phyloP scores from a whole-genome alignment of 2,888 invertebrate species.

The Rotaria macrura region DNA sequence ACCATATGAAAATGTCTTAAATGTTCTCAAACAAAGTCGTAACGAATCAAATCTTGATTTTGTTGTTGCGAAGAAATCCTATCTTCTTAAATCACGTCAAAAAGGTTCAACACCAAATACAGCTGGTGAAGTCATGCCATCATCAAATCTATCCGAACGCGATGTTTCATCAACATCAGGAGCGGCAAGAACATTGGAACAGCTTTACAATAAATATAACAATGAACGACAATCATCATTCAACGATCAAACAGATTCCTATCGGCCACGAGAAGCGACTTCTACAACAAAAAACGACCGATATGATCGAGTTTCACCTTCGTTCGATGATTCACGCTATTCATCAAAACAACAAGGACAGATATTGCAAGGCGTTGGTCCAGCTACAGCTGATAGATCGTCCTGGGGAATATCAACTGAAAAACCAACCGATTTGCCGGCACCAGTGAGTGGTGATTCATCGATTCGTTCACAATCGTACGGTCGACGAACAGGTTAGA shows the following conservation, averaged over 20 bases:
- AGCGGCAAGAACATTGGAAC: not conserved
- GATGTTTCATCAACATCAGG: not conserved
- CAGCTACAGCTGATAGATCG: not conserved
- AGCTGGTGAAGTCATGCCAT: not conserved
- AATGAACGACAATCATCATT: not conserved
- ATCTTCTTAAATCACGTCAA: not conserved
- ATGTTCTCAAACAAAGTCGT: not conserved
- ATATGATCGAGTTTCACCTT: not conserved
- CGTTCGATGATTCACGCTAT: not conserved
- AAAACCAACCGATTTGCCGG: not conserved
- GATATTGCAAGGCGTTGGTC: conserved; percentile 1
- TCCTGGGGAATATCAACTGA: not conserved
- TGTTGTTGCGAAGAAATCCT: not conserved
- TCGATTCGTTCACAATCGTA: not conserved
- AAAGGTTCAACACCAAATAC: not conserved
- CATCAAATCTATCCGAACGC: not conserved
- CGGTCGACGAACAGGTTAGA: not conserved
- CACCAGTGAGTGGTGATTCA: not conserved
- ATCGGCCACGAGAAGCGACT: not conserved
- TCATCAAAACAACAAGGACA: not conserved
- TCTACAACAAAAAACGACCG: not conserved
- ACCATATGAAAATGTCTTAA: not conserved
- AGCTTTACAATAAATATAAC: not conserved
- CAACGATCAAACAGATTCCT: not conserved
- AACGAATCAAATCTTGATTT: not conserved